Conservation (phyloP, 2,113 vertebrate genomes). For the Rhombomys opimus region DNA sequence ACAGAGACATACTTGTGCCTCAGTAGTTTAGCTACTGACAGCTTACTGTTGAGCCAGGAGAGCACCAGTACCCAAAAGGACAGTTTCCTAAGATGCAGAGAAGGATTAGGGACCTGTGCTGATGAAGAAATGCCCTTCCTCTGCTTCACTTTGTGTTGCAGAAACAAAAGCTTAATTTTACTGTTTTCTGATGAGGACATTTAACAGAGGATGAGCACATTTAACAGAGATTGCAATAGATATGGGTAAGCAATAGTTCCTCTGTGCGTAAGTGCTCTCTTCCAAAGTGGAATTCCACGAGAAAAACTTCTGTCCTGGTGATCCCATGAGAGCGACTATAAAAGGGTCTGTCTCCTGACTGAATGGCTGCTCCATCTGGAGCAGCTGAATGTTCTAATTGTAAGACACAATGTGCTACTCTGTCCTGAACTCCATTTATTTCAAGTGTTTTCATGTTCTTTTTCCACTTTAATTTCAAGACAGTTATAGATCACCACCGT, state of each 20-base stretch:
- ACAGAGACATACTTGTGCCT: neutral
- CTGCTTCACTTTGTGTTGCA: neutral
- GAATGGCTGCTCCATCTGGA: slow-evolving; percentile 62
- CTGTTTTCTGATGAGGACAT: neutral
- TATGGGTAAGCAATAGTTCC: slow-evolving; percentile 39
- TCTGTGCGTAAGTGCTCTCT: slow-evolving; percentile 21
- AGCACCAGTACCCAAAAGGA: neutral
- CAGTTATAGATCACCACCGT: slow-evolving; percentile 68
- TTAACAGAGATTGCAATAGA: slow-evolving; percentile 18
- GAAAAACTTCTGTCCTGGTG: neutral
- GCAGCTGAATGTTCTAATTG: slow-evolving; percentile 34
- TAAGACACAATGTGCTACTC: slow-evolving; percentile 58
- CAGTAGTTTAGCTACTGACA: neutral
- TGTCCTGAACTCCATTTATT: slow-evolving; percentile 68
- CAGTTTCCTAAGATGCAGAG: neutral
- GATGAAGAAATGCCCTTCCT: neutral
- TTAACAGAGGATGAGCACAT: slow-evolving; percentile 30
- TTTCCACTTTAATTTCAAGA: slow-evolving; percentile 79
- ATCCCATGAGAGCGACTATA: slow-evolving; percentile 21
- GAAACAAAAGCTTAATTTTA: slow-evolving; percentile 38
- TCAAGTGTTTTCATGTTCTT: slow-evolving; percentile 63
- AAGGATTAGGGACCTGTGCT: neutral
- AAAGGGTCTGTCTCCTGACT: slow-evolving; percentile 38
- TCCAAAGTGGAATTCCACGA: slow-evolving; percentile 64
- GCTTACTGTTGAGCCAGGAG: neutral